Evolutionary conservation across 2,113 vertebrate genomes (phyloP).

Genomic region (Periophthalmus modestus): DNA sequence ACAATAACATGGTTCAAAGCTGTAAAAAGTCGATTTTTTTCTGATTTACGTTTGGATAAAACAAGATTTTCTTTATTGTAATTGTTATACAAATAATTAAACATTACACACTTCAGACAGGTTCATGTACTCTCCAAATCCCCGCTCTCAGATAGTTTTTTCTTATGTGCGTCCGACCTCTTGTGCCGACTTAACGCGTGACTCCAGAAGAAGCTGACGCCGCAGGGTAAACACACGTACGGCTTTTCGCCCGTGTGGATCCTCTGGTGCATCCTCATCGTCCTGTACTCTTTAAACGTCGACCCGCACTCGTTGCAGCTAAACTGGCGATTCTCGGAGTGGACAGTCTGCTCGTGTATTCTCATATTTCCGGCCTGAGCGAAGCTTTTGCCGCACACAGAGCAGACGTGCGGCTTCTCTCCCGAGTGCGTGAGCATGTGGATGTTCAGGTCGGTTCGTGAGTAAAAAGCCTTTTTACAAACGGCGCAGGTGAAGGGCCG

Average conservation of each 20-base stretch:
- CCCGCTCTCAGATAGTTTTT: background rate
- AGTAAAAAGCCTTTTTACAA: conserved; percentile 64
- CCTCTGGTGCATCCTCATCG: conserved; percentile 61
- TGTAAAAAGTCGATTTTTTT: too few species aligned
- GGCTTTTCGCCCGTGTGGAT: conserved; percentile 50
- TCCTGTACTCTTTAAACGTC: conserved; percentile 55
- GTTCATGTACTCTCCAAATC: background rate
- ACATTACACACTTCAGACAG: background rate
- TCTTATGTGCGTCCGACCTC: conserved; percentile 3
- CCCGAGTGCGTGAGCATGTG: conserved; percentile 54
- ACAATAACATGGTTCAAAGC: too few species aligned
- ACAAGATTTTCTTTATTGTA: background rate
- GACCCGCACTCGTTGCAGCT: conserved; percentile 63
- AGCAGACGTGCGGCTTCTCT: conserved; percentile 68
- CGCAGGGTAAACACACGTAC: background rate
- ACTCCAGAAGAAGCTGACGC: conserved; percentile 3
- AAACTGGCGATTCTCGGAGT: conserved; percentile 50
- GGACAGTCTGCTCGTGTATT: conserved; percentile 67
- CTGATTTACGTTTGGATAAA: background rate
- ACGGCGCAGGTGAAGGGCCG: conserved; percentile 56
- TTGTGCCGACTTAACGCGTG: conserved; percentile 2
- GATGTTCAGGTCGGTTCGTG: conserved; percentile 64
- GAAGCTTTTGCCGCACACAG: conserved; percentile 70
- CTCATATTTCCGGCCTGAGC: conserved; percentile 73
- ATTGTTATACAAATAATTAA: background rate